Base-by-base conservation (phyloP, 1,140 invertebrate species). In the Eurosta solidaginis region DNA sequence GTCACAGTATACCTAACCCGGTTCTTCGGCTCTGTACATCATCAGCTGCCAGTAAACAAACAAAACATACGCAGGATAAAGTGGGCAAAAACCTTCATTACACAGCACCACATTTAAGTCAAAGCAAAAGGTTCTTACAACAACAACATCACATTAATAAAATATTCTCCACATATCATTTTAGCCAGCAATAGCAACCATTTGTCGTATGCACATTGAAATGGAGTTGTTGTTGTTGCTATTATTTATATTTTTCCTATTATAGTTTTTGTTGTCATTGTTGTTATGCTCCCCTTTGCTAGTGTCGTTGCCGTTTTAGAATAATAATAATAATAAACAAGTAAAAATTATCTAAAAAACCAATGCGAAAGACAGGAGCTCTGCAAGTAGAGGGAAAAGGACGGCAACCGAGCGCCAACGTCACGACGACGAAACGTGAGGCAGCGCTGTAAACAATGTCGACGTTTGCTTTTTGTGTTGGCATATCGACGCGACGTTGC, bases 181-280 rank as follows among this genome's bases (percentile, higher is more conserved):
- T 17, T 59, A 33, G 54, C 3, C 29, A 59, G 54, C 54, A 36
- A 33, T 59, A 17, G 14, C 1, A 68, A 68, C 29, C 33, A 68
- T 68, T 68, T 40, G 40, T 17, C n/a, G 59, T 68, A 68, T n/a
- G n/a, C n/a, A n/a, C 33, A 20, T 68, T 68, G 36, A 40, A 68
- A 40, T 68, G 17, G 20, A 68, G 45, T 47, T 47, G 45, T 17
- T 47, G 45, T 9, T n/a, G n/a, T 12, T 36, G 7, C 33, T 40
- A n/a, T 40, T 33, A n/a, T 36, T 29, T 22, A 33, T 63, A 29
- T 63, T 68, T 9, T 27, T 68, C 33, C 33, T 20, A 59, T 33
- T 59, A 29, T 59, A 12, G 54, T 59, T 59, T 17, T 59, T 59
- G 12, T 12, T 17, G 45, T 14, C 14, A 47, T 47, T 47, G 7